Percentiles rank a stretch among this genome's conserved stretches.
These are phyloP conservation scores for Myathropa florea DNA, from an alignment of 2,888 invertebrate genomes.

Conservation along the genomic window DNA sequence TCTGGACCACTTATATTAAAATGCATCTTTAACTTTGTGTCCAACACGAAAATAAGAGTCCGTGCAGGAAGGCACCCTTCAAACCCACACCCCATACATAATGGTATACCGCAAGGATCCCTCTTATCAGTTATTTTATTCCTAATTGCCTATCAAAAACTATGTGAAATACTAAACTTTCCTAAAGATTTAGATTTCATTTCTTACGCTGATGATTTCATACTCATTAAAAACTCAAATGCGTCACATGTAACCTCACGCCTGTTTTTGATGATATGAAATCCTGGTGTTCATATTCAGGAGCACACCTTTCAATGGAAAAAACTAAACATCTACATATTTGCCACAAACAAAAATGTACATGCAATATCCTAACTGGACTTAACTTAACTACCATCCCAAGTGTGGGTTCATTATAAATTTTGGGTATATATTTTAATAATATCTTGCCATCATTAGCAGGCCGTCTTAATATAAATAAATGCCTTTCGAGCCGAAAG, in stretches of 20 bases:
- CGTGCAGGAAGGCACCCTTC: background rate
- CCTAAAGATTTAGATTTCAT: too few species aligned
- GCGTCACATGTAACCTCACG: background rate
- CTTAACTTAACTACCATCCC: too few species aligned
- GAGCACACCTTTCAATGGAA: too few species aligned
- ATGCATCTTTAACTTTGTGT: too few species aligned
- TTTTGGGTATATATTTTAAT: background rate
- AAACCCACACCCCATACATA: background rate
- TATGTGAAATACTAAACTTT: background rate
- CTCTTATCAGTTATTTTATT: background rate
- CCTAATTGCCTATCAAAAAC: background rate
- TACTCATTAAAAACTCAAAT: background rate
- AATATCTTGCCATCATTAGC: background rate
- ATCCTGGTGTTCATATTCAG: background rate
- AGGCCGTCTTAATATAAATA: too few species aligned
- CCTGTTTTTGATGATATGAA: background rate
- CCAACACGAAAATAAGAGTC: too few species aligned
- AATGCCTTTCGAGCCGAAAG: background rate
- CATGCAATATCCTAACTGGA: too few species aligned
- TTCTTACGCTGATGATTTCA: background rate
- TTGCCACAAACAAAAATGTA: too few species aligned
- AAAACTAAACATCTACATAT: too few species aligned
- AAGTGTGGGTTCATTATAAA: too few species aligned
- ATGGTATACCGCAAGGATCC: background rate
- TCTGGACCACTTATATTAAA: background rate